These are phyloP conservation scores for Cotesia chilonis DNA, from an alignment of 1,140 invertebrate genomes.

Conservation along the genomic window DNA sequence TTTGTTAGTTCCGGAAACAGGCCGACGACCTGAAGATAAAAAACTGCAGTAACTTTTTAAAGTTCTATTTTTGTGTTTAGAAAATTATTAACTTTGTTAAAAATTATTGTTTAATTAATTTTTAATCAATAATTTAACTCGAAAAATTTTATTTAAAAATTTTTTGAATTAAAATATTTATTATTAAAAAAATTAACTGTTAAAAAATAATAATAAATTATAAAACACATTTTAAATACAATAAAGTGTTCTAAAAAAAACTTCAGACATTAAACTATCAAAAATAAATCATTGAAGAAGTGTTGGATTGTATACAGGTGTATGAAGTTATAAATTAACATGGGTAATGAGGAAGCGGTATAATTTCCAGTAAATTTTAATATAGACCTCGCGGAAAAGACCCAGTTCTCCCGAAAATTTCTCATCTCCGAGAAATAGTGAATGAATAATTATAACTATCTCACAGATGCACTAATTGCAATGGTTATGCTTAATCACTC, in stretches of 20 bases:
- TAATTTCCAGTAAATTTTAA: constrained; percentile 54
- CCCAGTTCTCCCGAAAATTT: constrained; percentile 36
- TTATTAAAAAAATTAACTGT: no score
- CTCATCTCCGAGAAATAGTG: constrained; percentile 33
- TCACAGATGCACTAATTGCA: constrained; percentile 26
- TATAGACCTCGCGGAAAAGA: constrained; percentile 53
- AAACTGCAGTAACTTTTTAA: background rate
- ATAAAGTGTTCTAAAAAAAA: no score
- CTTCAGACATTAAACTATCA: no score
- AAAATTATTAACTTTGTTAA: background rate
- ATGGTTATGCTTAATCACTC: background rate
- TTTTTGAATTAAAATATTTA: no score
- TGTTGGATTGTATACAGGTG: background rate
- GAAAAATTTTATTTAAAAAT: no score
- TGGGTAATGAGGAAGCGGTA: constrained; percentile 45
- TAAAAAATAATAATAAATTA: no score
- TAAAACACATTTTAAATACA: no score
- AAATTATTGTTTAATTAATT: no score
- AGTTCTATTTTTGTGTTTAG: background rate
- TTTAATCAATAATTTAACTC: no score
- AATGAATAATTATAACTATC: constrained; percentile 47
- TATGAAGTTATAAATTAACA: constrained; percentile 11
- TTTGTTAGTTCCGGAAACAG: constrained; percentile 18
- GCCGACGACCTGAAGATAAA: background rate
- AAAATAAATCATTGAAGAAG: no score